phyloP scores from a whole-genome alignment of 1,140 invertebrate genomes.

The Chrysoperla carnea region DNA sequence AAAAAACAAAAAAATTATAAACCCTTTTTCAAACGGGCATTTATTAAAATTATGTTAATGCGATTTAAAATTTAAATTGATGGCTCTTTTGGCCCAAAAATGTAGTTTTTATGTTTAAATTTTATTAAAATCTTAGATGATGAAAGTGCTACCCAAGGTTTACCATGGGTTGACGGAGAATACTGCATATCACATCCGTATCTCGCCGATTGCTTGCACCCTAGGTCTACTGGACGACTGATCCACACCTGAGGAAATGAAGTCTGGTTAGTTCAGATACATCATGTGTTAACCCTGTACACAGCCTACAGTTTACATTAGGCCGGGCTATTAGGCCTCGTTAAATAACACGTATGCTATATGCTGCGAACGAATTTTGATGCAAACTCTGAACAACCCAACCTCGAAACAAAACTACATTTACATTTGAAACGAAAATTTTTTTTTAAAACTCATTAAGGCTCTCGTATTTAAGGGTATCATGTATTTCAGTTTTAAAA shows the following conservation, averaged over 20 bases:
- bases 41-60: slow-evolving; percentile 3
- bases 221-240: slow-evolving; percentile 2
- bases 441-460: too few species aligned
- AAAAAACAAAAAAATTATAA: slow-evolving; percentile 1
- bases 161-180: slow-evolving; percentile 30
- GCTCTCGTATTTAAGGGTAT: too few species aligned
- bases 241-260: slow-evolving; percentile 23
- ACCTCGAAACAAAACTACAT: neutral
- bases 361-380: neutral
- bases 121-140: neutral
- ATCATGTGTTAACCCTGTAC: slow-evolving; percentile 17
- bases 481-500: too few species aligned
- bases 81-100: slow-evolving; percentile 26
- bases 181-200: slow-evolving; percentile 11
- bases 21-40: slow-evolving; percentile 6
- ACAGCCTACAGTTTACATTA: slow-evolving; percentile 16
- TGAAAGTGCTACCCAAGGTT: slow-evolving; percentile 36
- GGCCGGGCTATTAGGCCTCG: neutral
- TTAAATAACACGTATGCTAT: too few species aligned
- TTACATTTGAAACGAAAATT: too few species aligned
- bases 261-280: slow-evolving; percentile 22
- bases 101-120: slow-evolving; percentile 12
- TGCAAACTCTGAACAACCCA: neutral
- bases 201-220: slow-evolving; percentile 10
- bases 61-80: slow-evolving; percentile 4